A percentile compares a stretch with the other conserved stretches of the same genome.
phyloP scores from a whole-genome alignment of 2,113 vertebrate species.

The Catagonus wagneri region DNA sequence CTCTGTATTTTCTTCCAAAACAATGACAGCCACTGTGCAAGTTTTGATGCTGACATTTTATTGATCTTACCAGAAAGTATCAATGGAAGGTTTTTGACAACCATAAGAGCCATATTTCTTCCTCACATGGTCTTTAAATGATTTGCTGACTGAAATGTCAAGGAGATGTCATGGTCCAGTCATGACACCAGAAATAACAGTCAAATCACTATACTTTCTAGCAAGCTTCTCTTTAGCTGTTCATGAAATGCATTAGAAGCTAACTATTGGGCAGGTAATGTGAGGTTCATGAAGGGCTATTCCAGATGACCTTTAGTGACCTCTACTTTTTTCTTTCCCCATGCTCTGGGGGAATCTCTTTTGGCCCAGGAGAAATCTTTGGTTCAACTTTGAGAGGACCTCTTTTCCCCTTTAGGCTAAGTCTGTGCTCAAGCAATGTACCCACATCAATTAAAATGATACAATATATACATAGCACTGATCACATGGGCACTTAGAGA shows the following conservation, averaged over 20 bases:
- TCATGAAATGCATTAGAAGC: background rate
- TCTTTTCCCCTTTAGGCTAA: background rate
- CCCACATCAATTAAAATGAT: background rate
- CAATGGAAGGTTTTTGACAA: conserved; percentile 49
- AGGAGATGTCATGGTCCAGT: background rate
- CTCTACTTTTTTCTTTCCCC: background rate
- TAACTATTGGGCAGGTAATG: background rate
- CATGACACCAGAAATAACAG: conserved; percentile 20
- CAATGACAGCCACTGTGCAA: background rate
- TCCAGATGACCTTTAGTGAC: background rate
- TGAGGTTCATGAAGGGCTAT: background rate
- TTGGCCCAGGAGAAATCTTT: background rate
- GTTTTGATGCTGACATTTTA: conserved; percentile 53
- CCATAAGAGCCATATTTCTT: conserved; percentile 23
- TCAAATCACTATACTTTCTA: background rate
- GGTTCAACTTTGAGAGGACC: background rate
- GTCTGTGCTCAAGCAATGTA: background rate
- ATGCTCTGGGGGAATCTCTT: background rate
- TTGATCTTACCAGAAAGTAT: conserved; percentile 57
- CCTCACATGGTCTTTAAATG: conserved; percentile 51
- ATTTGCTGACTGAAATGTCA: conserved; percentile 47
- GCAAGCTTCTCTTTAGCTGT: conserved; percentile 15
- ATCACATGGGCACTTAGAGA: background rate
- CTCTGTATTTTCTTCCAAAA: conserved; percentile 44
- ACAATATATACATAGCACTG: background rate